phyloP scores from a whole-genome alignment of 92 coral and sea anemone genomes.

The Nematostella vectensis region DNA sequence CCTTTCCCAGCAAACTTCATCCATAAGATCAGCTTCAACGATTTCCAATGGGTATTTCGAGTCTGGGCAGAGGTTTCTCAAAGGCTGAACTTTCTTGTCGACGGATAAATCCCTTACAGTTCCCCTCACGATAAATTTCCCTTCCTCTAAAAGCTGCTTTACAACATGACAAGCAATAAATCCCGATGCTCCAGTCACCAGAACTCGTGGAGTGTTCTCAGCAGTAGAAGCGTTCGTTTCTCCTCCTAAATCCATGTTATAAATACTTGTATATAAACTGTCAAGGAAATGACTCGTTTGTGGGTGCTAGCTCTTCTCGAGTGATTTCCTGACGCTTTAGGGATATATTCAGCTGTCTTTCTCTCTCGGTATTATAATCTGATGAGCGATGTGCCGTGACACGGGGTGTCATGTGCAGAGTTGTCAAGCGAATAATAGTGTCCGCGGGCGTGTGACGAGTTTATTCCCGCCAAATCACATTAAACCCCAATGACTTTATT shows the following conservation, averaged over 20 bases:
- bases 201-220: conserved; percentile 44
- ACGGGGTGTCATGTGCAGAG: no score
- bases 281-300: no score
- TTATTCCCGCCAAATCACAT: no score
- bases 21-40: conserved; percentile 78
- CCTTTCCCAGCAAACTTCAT: conserved; percentile 78
- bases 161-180: conserved; percentile 88
- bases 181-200: conserved; percentile 94
- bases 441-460: no score
- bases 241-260: not conserved
- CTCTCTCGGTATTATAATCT: no score
- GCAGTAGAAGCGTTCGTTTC: not conserved
- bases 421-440: no score
- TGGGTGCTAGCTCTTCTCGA: no score
- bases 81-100: conserved; percentile 66
- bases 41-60: conserved; percentile 79
- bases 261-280: not conserved
- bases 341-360: no score
- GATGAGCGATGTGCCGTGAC: no score
- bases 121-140: conserved; percentile 69
- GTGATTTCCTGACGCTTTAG: no score
- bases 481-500: no score
- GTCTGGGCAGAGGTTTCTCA: conserved; percentile 58
- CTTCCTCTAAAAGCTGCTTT: conserved; percentile 54
- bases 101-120: conserved; percentile 69